phyloP scores from a whole-genome alignment of 2,797 vertebrate species.

The Amblyopsis hoosieri region DNA sequence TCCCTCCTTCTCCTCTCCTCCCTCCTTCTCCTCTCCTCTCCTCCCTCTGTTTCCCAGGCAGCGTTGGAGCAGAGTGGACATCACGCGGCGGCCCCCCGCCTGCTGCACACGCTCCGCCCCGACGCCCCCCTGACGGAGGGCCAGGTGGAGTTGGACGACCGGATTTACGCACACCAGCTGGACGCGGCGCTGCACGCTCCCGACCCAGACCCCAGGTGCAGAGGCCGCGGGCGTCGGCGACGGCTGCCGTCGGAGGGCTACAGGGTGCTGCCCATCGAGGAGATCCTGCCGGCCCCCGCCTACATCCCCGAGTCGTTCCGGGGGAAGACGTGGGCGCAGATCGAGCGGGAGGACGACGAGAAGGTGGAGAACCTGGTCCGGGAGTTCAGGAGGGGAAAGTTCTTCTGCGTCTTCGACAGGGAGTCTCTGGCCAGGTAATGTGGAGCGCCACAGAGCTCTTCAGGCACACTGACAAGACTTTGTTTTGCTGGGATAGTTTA shows the following conservation, averaged over 20 bases:
- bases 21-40: background rate
- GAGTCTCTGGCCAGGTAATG: constrained; percentile 77
- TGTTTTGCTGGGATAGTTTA: too few species aligned
- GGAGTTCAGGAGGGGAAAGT: constrained; percentile 84
- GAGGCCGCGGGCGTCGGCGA: constrained; percentile 6
- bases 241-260: constrained; percentile 19
- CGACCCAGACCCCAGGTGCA: constrained; percentile 20
- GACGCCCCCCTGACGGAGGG: constrained; percentile 77
- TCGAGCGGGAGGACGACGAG: constrained; percentile 86
- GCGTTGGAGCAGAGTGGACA: background rate
- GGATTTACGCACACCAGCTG: constrained; percentile 78
- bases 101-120: background rate
- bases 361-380: constrained; percentile 84
- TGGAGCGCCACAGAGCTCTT: too few species aligned
- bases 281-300: constrained; percentile 80
- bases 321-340: constrained; percentile 87
- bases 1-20: background rate
- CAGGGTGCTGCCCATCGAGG: constrained; percentile 63
- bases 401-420: constrained; percentile 86
- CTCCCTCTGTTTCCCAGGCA: constrained; percentile 16
- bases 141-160: constrained; percentile 81
- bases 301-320: constrained; percentile 86
- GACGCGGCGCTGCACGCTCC: constrained; percentile 68
- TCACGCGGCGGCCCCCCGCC: background rate
- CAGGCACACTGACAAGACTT: constrained; percentile 40